Conservation (phyloP, 2,797 vertebrate species). For the Hozukius guyotensis region DNA sequence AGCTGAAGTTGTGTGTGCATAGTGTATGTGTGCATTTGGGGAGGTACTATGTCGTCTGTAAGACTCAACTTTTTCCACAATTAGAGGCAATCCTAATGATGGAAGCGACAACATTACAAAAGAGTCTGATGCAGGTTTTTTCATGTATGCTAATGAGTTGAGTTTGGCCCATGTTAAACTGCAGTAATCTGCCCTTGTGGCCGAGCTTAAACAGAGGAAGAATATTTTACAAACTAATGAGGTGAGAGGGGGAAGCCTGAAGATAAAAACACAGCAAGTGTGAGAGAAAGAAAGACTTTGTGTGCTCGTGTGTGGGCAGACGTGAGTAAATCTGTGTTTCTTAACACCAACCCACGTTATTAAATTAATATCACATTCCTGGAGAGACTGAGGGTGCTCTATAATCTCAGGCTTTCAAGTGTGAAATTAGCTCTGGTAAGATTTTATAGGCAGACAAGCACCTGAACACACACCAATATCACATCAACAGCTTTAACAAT, state of each 20-base stretch:
- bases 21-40: background rate
- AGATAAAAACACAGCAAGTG: constrained; percentile 39
- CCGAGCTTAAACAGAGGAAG: constrained; percentile 9
- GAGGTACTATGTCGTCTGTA: background rate
- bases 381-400: constrained; percentile 28
- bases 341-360: constrained; percentile 37
- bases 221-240: constrained; percentile 34
- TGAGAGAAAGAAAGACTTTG: constrained; percentile 25
- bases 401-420: constrained; percentile 52
- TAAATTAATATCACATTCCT: constrained; percentile 53
- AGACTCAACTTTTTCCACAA: background rate
- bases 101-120: background rate
- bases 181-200: constrained; percentile 8
- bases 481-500: constrained; percentile 26
- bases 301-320: constrained; percentile 27
- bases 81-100: background rate
- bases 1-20: background rate
- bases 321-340: constrained; percentile 32
- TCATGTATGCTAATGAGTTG: constrained; percentile 4
- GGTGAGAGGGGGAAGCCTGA: constrained; percentile 26
- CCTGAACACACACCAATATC: constrained; percentile 23
- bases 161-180: background rate
- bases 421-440: constrained; percentile 56
- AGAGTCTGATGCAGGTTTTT: background rate
- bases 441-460: constrained; percentile 17